A percentile compares a stretch with the other conserved stretches of the same genome.
These are phyloP conservation scores for Alectoris magna DNA, from an alignment of 2,797 vertebrate genomes.

Conservation along the genomic window DNA sequence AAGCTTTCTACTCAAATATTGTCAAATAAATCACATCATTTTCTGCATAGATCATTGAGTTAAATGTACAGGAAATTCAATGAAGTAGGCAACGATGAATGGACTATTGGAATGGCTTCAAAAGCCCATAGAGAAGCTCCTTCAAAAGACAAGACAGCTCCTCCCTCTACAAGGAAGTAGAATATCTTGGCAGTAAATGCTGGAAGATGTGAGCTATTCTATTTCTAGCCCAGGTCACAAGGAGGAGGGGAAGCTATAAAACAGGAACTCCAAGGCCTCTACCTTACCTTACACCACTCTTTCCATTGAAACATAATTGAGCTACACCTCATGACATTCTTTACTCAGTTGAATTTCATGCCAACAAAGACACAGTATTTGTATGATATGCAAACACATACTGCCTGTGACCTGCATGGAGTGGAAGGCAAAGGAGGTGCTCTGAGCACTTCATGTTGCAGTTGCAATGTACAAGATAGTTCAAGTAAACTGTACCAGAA, in stretches of 20 bases:
- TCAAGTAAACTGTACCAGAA: neutral
- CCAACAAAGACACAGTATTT: neutral
- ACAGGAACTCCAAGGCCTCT: neutral
- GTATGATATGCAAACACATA: fast-evolving
- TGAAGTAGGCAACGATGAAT: neutral
- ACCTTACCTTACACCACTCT: fast-evolving
- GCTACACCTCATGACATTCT: neutral
- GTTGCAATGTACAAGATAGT: neutral
- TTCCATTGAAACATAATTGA: neutral
- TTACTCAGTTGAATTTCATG: fast-evolving
- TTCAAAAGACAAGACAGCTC: neutral
- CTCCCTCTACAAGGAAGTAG: neutral
- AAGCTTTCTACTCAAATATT: neutral
- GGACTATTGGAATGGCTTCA: neutral
- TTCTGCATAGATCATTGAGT: neutral
- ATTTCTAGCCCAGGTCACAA: neutral
- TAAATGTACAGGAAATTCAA: neutral
- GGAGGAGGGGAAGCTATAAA: neutral
- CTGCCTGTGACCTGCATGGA: neutral
- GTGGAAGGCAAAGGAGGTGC: neutral
- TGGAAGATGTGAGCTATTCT: neutral
- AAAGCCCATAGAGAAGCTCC: neutral
- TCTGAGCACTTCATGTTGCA: neutral
- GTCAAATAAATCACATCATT: neutral
- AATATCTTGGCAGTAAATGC: neutral